Percentiles rank a stretch among this genome's conserved stretches.
Conservation (phyloP, 2,797 vertebrate species). For the Benthosema pterotum region DNA sequence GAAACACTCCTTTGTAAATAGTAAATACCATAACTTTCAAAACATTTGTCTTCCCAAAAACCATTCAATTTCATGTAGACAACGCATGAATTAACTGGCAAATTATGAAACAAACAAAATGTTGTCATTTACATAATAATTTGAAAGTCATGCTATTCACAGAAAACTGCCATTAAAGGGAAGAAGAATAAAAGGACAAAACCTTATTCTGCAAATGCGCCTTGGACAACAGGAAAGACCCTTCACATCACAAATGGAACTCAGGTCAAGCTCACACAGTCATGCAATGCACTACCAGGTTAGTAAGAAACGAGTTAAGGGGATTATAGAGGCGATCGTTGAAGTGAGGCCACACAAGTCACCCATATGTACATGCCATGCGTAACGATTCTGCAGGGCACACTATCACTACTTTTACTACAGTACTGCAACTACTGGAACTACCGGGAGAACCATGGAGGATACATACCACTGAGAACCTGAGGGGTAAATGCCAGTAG, state of each 20-base stretch:
- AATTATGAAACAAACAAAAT: conserved; percentile 4
- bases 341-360: conserved; percentile 17
- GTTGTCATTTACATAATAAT: conserved; percentile 21
- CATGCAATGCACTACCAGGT: conserved; percentile 71
- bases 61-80: not conserved
- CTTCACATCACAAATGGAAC: conserved; percentile 35
- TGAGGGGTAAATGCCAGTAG: conserved; percentile 94
- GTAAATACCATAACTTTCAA: conserved; percentile 26
- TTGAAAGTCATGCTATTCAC: conserved; percentile 39
- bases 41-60: conserved; percentile 13
- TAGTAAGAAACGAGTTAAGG: conserved; percentile 62
- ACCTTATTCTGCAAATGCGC: not conserved
- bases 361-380: conserved; percentile 72
- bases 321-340: conserved; percentile 12
- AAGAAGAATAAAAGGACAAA: not conserved
- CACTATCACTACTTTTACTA: conserved; percentile 9
- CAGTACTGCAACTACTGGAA: conserved; percentile 54
- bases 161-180: conserved; percentile 18
- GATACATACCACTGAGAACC: conserved; percentile 97
- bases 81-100: not conserved
- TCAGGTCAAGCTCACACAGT: conserved; percentile 33
- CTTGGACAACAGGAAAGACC: conserved; percentile 25
- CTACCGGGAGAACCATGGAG: conserved; percentile 49
- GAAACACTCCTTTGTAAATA: conserved; percentile 1
- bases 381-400: conserved; percentile 56